A percentile compares a stretch with the other conserved stretches of the same genome.
phyloP scores from a whole-genome alignment of 2,797 vertebrate species.

The Odontamblyopus rebecca region DNA sequence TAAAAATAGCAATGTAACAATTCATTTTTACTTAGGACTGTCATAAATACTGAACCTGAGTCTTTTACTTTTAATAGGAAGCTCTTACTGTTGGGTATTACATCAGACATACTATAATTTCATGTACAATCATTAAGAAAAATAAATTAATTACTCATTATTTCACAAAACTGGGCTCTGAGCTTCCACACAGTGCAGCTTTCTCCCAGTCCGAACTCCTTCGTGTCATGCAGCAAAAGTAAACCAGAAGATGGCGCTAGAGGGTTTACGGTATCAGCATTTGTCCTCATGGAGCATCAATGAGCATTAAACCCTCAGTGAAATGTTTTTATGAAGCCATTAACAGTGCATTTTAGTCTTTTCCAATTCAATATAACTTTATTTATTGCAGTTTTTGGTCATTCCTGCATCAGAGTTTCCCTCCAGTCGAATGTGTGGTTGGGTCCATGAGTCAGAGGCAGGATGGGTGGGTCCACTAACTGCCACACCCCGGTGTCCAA shows the following conservation, averaged over 20 bases:
- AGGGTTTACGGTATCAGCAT: background rate
- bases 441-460: constrained; percentile 93
- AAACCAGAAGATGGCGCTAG: background rate
- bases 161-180: constrained; percentile 25
- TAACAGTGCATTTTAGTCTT: background rate
- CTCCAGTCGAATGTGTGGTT: constrained; percentile 97
- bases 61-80: constrained; percentile 6
- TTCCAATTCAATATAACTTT: background rate
- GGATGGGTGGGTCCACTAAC: constrained; percentile 93
- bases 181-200: constrained; percentile 7
- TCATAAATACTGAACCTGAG: constrained; percentile 13
- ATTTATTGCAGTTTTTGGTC: constrained; percentile 29
- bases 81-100: background rate
- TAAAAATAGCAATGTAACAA: background rate
- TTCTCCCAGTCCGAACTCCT: background rate
- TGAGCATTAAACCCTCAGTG: background rate
- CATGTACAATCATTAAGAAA: constrained; percentile 14
- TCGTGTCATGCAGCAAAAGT: background rate
- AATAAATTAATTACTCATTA: constrained; percentile 10
- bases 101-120: background rate
- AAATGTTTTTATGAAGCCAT: background rate
- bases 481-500: constrained; percentile 91
- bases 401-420: constrained; percentile 89
- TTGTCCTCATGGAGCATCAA: background rate
- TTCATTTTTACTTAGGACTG: background rate